Conservation (phyloP, 2,888 invertebrate species). For the Melanotus villosus region DNA sequence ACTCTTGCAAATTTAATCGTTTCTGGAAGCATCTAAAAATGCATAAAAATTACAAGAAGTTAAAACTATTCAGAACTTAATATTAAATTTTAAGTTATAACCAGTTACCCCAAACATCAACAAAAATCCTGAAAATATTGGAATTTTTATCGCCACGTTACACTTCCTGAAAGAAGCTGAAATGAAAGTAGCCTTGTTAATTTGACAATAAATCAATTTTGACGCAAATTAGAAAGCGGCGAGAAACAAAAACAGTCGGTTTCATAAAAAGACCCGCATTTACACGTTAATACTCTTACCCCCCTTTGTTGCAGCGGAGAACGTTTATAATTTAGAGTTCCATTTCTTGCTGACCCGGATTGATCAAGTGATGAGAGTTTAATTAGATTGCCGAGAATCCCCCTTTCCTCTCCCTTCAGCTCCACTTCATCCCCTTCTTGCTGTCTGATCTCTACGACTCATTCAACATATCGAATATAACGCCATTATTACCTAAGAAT, state of each 20-base stretch:
- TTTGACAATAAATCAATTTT: slow-evolving; percentile 4
- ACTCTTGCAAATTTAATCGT: no score
- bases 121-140: no score
- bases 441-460: slow-evolving; percentile 22
- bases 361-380: slow-evolving; percentile 44
- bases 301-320: slow-evolving; percentile 11
- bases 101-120: no score
- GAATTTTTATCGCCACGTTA: no score
- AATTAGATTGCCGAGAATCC: slow-evolving; percentile 32
- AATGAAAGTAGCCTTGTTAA: neutral
- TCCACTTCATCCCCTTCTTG: slow-evolving; percentile 28
- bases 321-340: slow-evolving; percentile 37
- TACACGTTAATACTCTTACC: slow-evolving; percentile 19
- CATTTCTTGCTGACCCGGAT: slow-evolving; percentile 40
- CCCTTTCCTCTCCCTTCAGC: slow-evolving; percentile 15
- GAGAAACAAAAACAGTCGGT: neutral
- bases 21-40: no score
- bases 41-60: no score
- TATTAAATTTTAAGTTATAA: no score
- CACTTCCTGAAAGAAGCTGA: neutral
- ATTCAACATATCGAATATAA: slow-evolving; percentile 12
- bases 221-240: neutral
- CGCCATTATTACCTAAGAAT: slow-evolving; percentile 4
- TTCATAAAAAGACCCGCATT: slow-evolving; percentile 16
- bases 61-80: no score